Conservation (phyloP, 2,797 vertebrate species). For the Oreochromis mossambicus region DNA sequence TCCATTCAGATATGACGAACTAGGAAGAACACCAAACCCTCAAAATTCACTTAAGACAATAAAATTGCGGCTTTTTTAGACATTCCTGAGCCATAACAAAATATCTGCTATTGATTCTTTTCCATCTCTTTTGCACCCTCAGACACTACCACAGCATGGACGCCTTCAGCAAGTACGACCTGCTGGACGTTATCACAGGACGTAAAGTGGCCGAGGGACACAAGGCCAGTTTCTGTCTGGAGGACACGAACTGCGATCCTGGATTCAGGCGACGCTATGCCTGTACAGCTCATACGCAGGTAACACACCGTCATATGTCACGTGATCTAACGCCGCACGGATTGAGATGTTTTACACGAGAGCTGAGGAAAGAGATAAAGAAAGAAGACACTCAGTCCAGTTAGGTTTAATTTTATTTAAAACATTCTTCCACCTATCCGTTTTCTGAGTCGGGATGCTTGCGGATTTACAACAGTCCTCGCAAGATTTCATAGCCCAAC, state of each 20-base stretch:
- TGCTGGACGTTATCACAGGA: constrained; percentile 73
- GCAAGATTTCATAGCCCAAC: not conserved
- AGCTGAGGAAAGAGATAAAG: not conserved
- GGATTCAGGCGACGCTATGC: constrained; percentile 81
- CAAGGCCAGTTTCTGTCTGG: constrained; percentile 88
- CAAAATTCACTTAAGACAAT: not conserved
- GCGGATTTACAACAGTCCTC: not conserved
- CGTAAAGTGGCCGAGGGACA: constrained; percentile 83
- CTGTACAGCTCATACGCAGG: constrained; percentile 83
- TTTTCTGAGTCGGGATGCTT: not conserved
- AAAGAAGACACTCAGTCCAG: not conserved
- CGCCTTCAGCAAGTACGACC: constrained; percentile 85
- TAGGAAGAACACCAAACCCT: not conserved
- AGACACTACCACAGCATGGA: constrained; percentile 91
- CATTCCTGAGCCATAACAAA: not conserved
- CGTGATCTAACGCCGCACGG: not conserved
- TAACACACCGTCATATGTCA: constrained; percentile 11
- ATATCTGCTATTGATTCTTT: not conserved
- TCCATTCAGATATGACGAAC: not conserved
- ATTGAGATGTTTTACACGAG: not conserved
- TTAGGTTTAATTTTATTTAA: not conserved
- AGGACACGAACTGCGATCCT: constrained; percentile 81
- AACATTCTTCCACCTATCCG: not conserved
- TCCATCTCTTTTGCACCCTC: not conserved
- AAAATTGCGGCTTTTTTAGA: not conserved